These are phyloP conservation scores for Phoeniculus purpureus DNA, from an alignment of 2,797 vertebrate genomes.

Conservation along the genomic window DNA sequence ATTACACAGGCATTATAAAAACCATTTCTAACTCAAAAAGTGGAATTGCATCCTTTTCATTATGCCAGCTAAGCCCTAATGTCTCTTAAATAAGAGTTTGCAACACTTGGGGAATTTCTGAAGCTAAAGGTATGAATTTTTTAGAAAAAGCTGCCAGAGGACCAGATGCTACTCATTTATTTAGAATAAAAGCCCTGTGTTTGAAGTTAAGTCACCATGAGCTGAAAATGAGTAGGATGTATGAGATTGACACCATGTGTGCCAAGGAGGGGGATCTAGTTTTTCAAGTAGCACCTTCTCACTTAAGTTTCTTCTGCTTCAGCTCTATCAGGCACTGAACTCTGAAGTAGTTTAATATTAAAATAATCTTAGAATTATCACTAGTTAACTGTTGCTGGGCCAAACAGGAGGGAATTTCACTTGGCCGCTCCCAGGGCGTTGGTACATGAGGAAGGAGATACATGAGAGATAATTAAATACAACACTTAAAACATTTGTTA, in stretches of 20 bases:
- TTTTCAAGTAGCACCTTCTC: slow-evolving; percentile 27
- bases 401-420: background rate
- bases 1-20: background rate
- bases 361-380: background rate
- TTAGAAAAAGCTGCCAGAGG: background rate
- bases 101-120: background rate
- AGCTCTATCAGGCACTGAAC: background rate
- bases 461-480: background rate
- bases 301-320: background rate
- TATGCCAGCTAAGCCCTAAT: background rate
- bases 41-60: background rate
- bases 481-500: background rate
- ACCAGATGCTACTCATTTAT: slow-evolving; percentile 21
- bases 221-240: slow-evolving; percentile 33
- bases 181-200: background rate
- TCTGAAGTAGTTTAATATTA: slow-evolving; percentile 7
- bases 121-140: background rate
- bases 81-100: background rate
- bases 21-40: background rate
- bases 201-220: slow-evolving; percentile 12
- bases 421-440: background rate
- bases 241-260: background rate
- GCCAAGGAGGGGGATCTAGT: background rate
- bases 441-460: background rate
- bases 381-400: background rate